Base-by-base conservation (phyloP, 2,797 vertebrate genomes). In the Falco berigora region DNA sequence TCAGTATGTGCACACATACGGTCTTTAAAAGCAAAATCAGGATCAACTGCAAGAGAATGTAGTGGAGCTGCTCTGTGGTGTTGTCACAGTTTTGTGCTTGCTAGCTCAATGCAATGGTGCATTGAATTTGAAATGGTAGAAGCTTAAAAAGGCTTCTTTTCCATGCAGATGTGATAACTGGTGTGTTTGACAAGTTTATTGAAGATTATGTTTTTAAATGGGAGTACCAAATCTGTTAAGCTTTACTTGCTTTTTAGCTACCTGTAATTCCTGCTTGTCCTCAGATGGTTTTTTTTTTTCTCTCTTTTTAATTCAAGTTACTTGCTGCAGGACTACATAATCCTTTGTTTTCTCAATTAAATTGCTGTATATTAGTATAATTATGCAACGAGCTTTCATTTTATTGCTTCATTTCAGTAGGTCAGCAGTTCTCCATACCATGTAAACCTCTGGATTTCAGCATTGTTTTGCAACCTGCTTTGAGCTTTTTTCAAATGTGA, bases 11-110 rank as follows among this genome's bases (percentile, higher is more conserved):
- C 14, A 6, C 5, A 6, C 16, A 3, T 8, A 49, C 8, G 23
- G 73, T 24, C 19, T 69, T 62, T 67, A 56, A 69, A 74, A 85
- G 50, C 59, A 82, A 76, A 67, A 49, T 81, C 3, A 3, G 32
- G 20, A 62, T 90, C 59, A 55, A 0, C 50, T 36, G 0, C 44
- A 64, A 46, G 49, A 19, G 23, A 66, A 40, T 0, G 1, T 15
- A 52, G 38, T 36, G 23, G 40, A 64, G 17, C 59, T 84, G 40
- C 32, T 90, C 42, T 34, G 24, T 66, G 30, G 1, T 75, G 12
- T 3, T 64, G 19, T 87, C 44, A 30, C 2, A 2, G 23, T 88
- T 88, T 81, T 90, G 34, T 89, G 23, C 36, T 92, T 90, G 53
- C 55, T 44, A 44, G 38, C 66, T 73, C 52, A 74, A 44, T 64